Base-by-base conservation (phyloP, 2,797 vertebrate genomes). In the Chelon auratus region DNA sequence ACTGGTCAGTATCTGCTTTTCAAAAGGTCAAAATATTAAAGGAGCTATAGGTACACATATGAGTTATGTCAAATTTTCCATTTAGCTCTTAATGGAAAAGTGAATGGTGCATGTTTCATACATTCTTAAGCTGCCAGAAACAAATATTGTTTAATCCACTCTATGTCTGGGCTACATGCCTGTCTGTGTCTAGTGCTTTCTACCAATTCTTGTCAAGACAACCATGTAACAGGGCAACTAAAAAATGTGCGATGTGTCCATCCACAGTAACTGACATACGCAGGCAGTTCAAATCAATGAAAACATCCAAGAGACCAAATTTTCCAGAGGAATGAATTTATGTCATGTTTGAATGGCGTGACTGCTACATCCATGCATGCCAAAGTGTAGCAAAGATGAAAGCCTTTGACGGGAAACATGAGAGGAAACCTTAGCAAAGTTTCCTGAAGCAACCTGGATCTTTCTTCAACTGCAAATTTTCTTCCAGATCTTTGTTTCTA, bases 1-100 rank as follows among this genome's bases (percentile, higher is more conserved):
- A 0, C 82, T 99, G 95, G 97, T 99, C 78, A 93, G 92, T 93
- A 40, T 39, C 11, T 5, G 8, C 14, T 15, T 63, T 59, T 62
- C 14, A 62, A 40, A 77, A 33, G 24, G 18, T 53, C 2, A 4
- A 24, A 22, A n/a, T 53, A 18, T 1, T 22, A 70, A 51, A 43
- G 4, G 37, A 53, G n/a, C 9, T 11, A 55, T 33, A 43, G 8
- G 14, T 4, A 51, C 1, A 54, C 14, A 17, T 15, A 7, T 0
- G 42, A 2, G 42, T 7, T 15, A 43, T 17, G 42, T 17, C 42
- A 33, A 33, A 6, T 8, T 33, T 33, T 33, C 30, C 30, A 33
- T 33, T 33, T 6, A 33, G 7, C 5, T 33, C 30, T 7, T 0
- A 33, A 8, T 8, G 3, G 30, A 3, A 33, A 7, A 7, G 30